Conservation (phyloP, 2,113 vertebrate genomes). For the Salvelinus fontinalis region DNA sequence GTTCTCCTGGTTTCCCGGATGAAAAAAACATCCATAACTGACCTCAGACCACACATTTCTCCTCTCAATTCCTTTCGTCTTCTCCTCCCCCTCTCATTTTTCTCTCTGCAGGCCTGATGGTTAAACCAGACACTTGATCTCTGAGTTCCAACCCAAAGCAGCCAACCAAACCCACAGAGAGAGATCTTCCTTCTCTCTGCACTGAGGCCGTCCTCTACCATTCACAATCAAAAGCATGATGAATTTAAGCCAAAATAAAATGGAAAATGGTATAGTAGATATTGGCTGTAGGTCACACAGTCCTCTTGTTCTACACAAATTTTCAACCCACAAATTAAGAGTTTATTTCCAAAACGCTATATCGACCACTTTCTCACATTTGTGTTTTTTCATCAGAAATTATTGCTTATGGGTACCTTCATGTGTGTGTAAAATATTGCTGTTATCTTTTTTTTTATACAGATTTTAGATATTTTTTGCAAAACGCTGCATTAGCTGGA, state of each 20-base stretch:
- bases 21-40: constrained; percentile 22
- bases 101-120: constrained; percentile 8
- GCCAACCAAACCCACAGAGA: neutral
- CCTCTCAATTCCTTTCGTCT: neutral
- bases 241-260: too few species aligned
- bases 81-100: neutral
- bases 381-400: too few species aligned
- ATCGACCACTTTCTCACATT: too few species aligned
- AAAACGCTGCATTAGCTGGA: too few species aligned
- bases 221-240: neutral
- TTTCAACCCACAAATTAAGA: too few species aligned
- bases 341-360: too few species aligned
- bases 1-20: constrained; percentile 30
- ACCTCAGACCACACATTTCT: constrained; percentile 12
- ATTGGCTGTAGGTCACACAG: too few species aligned
- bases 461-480: too few species aligned
- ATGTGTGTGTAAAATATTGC: too few species aligned
- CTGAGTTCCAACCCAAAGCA: neutral
- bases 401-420: too few species aligned
- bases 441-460: too few species aligned
- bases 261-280: neutral
- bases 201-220: neutral
- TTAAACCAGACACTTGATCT: constrained; percentile 10
- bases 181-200: neutral
- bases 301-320: too few species aligned